Percentiles rank a stretch among this genome's conserved stretches.
Evolutionary conservation across 2,113 vertebrate species (phyloP).

Genomic region (Lichenostomus cassidix): DNA sequence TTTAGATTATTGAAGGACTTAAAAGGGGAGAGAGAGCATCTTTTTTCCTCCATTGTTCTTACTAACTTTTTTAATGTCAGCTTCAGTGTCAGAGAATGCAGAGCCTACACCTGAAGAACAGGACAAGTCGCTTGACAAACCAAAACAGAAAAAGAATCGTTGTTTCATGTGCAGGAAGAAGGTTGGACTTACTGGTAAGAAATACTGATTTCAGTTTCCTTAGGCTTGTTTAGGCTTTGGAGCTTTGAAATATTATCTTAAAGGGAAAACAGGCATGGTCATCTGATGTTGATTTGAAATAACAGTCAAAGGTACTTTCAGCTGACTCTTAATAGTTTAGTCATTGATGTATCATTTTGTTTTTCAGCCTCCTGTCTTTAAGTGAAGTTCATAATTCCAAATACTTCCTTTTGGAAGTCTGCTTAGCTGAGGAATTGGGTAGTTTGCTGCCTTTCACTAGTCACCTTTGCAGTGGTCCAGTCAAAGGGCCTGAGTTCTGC

Average conservation of each 20-base stretch:
- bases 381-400: background rate
- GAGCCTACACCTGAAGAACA: slow-evolving; percentile 78
- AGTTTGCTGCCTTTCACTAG: background rate
- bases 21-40: background rate
- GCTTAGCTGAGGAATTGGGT: background rate
- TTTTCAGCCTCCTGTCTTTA: slow-evolving; percentile 4
- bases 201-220: background rate
- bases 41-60: background rate
- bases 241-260: background rate
- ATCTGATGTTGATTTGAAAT: background rate
- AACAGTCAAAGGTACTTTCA: background rate
- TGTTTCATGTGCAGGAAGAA: slow-evolving; percentile 91
- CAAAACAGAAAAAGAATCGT: slow-evolving; percentile 88
- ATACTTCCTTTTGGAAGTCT: background rate
- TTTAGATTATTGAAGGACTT: background rate
- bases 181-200: slow-evolving; percentile 88
- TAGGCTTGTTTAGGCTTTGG: background rate
- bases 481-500: background rate
- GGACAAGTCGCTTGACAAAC: slow-evolving; percentile 80
- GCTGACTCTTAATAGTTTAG: background rate
- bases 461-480: background rate
- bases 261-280: background rate
- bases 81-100: slow-evolving; percentile 74
- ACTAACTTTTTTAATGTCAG: slow-evolving; percentile 48
- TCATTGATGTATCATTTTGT: background rate